These are phyloP conservation scores for Hemicrepidius hirtus DNA, from an alignment of 2,888 invertebrate genomes.

Conservation along the genomic window DNA sequence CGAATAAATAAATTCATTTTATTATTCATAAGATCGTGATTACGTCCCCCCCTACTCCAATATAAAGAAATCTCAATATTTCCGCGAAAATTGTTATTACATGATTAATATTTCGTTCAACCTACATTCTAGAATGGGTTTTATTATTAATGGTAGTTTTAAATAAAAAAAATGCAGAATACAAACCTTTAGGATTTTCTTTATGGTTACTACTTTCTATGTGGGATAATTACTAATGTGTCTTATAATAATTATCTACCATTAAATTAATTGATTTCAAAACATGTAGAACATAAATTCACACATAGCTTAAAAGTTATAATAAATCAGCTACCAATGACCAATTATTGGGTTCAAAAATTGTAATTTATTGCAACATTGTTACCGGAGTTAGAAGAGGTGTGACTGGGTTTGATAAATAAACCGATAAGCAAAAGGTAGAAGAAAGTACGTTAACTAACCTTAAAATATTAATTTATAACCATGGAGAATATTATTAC, in stretches of 20 bases:
- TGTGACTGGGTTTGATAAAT: slow-evolving; percentile 23
- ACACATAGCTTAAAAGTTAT: slow-evolving; percentile 18
- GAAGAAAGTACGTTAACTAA: slow-evolving; percentile 10
- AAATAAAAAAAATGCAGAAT: too few relatives aligned
- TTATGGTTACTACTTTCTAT: not conserved
- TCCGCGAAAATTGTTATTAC: too few relatives aligned
- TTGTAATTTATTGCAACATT: slow-evolving; percentile 31
- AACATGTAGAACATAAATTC: slow-evolving; percentile 7
- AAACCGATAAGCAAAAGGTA: slow-evolving; percentile 8
- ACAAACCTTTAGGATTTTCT: too few relatives aligned
- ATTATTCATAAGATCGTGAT: too few relatives aligned
- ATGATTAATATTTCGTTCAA: too few relatives aligned
- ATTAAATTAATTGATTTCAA: slow-evolving; percentile 29
- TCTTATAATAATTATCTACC: slow-evolving; percentile 8
- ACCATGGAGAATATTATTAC: too few relatives aligned
- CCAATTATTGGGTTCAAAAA: slow-evolving; percentile 24
- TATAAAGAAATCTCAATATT: too few relatives aligned
- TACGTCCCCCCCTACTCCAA: too few relatives aligned
- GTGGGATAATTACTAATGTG: not conserved
- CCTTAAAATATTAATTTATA: too few relatives aligned
- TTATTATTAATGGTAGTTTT: too few relatives aligned
- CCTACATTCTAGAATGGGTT: too few relatives aligned
- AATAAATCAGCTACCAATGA: slow-evolving; percentile 10
- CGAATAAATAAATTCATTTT: too few relatives aligned
- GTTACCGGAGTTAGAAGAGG: slow-evolving; percentile 9